Evolutionary conservation across 2,888 invertebrate species (phyloP).

Genomic region (Agrochola macilenta): DNA sequence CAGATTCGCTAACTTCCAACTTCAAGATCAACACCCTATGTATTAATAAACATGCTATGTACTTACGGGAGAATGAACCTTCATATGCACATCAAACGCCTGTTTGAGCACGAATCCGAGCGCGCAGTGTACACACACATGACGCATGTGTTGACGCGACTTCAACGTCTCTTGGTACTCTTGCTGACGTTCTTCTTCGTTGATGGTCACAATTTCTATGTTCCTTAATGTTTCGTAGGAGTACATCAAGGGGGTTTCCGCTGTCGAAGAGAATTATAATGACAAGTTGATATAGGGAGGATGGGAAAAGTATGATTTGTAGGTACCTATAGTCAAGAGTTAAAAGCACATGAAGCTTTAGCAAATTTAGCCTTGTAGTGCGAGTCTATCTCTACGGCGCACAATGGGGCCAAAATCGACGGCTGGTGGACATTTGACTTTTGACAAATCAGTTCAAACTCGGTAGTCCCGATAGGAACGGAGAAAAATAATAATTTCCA

Average conservation of each 20-base stretch:
- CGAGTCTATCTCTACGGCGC: too few relatives aligned
- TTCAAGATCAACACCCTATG: neutral
- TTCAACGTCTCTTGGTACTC: conserved; percentile 67
- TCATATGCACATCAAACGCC: conserved; percentile 74
- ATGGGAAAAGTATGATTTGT: too few relatives aligned
- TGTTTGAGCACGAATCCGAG: conserved; percentile 74
- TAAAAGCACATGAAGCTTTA: too few relatives aligned
- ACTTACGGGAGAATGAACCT: conserved; percentile 71
- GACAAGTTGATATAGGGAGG: too few relatives aligned
- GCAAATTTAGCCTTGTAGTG: too few relatives aligned
- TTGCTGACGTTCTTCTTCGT: conserved; percentile 69
- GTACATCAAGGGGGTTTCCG: conserved; percentile 63
- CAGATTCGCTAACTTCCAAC: too few relatives aligned
- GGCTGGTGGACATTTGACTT: too few relatives aligned
- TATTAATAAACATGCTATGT: neutral
- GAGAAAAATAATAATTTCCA: too few relatives aligned
- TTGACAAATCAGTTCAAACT: too few relatives aligned
- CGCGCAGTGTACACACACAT: conserved; percentile 72
- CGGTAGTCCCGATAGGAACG: too few relatives aligned
- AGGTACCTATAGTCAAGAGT: too few relatives aligned
- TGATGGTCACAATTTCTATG: conserved; percentile 76
- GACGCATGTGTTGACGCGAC: conserved; percentile 70
- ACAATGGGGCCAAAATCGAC: too few relatives aligned
- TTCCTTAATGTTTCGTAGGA: conserved; percentile 71
- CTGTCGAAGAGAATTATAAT: conserved; percentile 41